Conservation (phyloP, 2,888 invertebrate genomes). For the Dysmachus trigonus region DNA sequence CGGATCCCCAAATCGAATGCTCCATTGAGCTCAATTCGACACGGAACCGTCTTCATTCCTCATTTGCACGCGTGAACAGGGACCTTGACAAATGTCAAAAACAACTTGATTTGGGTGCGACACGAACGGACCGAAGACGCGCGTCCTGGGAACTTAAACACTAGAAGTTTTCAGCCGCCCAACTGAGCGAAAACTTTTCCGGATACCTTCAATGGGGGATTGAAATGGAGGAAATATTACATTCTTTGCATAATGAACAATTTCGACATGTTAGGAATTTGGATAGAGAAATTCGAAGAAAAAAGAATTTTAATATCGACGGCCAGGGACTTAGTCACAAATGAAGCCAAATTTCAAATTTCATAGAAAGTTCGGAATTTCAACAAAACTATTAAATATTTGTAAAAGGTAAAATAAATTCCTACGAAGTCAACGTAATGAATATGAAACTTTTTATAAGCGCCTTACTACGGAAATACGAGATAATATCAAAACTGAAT, state of each 20-base stretch:
- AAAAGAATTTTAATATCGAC: too few species aligned
- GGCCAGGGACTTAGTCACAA: too few species aligned
- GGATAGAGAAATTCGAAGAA: neutral
- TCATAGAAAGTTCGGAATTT: too few species aligned
- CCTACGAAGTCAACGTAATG: too few species aligned
- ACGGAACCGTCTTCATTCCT: neutral
- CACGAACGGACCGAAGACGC: neutral
- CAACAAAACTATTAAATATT: too few species aligned
- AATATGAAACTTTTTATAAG: too few species aligned
- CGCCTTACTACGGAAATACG: too few species aligned
- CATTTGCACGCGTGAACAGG: neutral
- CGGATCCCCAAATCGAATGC: neutral
- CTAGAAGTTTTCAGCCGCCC: neutral
- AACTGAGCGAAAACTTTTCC: neutral
- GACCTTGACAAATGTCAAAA: neutral
- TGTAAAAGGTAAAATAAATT: too few species aligned
- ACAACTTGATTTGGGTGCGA: neutral
- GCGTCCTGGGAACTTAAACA: neutral
- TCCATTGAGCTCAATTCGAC: neutral
- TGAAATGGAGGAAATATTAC: neutral
- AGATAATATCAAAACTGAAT: too few species aligned
- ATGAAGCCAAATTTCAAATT: too few species aligned
- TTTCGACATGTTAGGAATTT: neutral
- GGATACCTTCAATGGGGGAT: neutral
- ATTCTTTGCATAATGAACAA: neutral